phyloP scores from a whole-genome alignment of 2,113 vertebrate species.

The Nettapus auritus region DNA sequence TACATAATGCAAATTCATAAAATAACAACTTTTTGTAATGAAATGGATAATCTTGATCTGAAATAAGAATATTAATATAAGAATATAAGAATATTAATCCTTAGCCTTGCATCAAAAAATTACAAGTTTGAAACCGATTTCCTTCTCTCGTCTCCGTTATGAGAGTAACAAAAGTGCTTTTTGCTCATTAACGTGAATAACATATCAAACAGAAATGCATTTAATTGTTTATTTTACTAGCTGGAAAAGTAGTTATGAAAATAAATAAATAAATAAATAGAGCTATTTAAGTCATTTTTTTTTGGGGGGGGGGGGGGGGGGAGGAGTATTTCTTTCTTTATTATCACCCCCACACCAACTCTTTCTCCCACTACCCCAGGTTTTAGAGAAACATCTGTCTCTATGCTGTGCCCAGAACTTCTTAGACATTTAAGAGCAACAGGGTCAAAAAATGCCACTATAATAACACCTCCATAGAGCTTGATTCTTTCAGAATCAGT shows the following conservation, averaged over 20 bases:
- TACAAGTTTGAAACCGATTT: conserved; percentile 55
- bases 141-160: conserved; percentile 29
- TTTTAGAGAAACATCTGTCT: background rate
- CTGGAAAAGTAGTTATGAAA: background rate
- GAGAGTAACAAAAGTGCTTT: background rate
- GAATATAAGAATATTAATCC: conserved; percentile 51
- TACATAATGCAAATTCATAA: conserved; percentile 19
- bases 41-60: conserved; percentile 58
- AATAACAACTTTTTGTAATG: conserved; percentile 31
- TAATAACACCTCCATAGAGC: background rate
- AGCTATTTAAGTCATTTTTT: background rate
- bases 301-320: background rate
- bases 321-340: background rate
- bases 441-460: background rate
- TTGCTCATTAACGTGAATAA: conserved; percentile 61
- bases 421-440: background rate
- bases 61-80: conserved; percentile 59
- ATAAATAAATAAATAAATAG: background rate
- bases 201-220: conserved; percentile 50
- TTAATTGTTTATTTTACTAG: conserved; percentile 60
- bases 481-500: background rate
- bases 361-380: background rate
- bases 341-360: background rate
- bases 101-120: conserved; percentile 44
- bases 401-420: background rate